A percentile compares a stretch with the other conserved stretches of the same genome.
phyloP scores from a whole-genome alignment of 2,888 invertebrate species.

The Pedicia rivosa region DNA sequence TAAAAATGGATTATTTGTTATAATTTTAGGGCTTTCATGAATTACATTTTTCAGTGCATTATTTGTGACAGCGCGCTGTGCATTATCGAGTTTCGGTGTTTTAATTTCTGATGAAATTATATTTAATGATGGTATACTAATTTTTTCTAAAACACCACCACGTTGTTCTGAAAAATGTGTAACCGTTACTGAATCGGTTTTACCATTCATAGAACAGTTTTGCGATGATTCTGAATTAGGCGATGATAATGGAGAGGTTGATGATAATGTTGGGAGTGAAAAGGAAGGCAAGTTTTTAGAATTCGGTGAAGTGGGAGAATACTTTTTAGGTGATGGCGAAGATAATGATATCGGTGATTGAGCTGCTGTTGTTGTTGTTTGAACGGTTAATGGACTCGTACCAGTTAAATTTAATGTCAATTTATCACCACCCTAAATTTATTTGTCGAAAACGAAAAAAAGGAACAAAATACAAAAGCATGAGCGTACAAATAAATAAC shows the following conservation, averaged over 20 bases:
- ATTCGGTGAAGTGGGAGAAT: slow-evolving; percentile 10
- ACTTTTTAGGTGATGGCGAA: slow-evolving; percentile 10
- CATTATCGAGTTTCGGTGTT: slow-evolving; percentile 8
- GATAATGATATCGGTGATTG: slow-evolving; percentile 13
- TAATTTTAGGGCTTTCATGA: not conserved
- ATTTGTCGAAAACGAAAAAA: slow-evolving; percentile 9
- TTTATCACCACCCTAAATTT: slow-evolving; percentile 47
- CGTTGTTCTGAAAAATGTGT: slow-evolving; percentile 35
- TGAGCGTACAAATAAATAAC: too few species aligned
- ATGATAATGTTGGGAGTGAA: slow-evolving; percentile 14
- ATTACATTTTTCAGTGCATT: not conserved
- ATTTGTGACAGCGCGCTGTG: not conserved
- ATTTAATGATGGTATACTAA: slow-evolving; percentile 14
- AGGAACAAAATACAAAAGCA: slow-evolving; percentile 1
- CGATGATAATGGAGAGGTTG: slow-evolving; percentile 16
- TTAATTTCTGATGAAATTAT: slow-evolving; percentile 9
- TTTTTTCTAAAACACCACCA: slow-evolving; percentile 25
- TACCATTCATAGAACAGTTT: slow-evolving; percentile 8
- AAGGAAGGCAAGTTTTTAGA: slow-evolving; percentile 1
- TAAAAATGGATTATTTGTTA: slow-evolving; percentile 10
- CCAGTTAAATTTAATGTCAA: slow-evolving; percentile 48
- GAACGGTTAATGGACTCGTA: slow-evolving; percentile 27
- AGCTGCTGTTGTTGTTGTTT: slow-evolving; percentile 14
- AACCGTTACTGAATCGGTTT: slow-evolving; percentile 34
- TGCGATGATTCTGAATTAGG: slow-evolving; percentile 30